Evolutionary conservation across 1,140 invertebrate genomes (phyloP), one percentile per base, ranked within the genome.

Genomic region (Andricus grossulariae): DNA sequence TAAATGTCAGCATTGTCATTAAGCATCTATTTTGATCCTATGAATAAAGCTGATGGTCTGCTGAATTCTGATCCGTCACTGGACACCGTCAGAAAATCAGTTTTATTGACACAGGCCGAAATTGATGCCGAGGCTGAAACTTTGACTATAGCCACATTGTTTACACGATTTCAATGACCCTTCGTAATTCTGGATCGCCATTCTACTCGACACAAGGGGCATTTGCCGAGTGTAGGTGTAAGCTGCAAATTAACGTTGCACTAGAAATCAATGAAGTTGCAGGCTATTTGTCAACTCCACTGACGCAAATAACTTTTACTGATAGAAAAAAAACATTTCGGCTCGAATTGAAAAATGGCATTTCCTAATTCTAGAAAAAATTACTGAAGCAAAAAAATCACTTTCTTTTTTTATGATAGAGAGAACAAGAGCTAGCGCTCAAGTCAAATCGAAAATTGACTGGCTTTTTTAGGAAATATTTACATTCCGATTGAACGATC

Each of bases 141-240:
- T 66, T 4, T 66, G 16, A 32, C 57, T 66, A 32, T 60, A 25
- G 57, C n/a, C 60, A 39, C 25, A 25, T 15, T 66, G 60, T 66
- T 66, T 66, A 66, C 60, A 66, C 25, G 60, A 66, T 66, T 66
- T 66, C 60, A 66, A 66, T 66, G 60, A 66, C 60, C 57, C 57
- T 66, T 66, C 60, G 25, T 54, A 54, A 54, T 54, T 54, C 60
- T 32, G 25, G n/a, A 66, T 66, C n/a, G 18, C 52, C n/a, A 45
- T 39, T 66, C 60, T 66, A 66, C 25, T 66, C 39, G 60, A 66
- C 60, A 25, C 25, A 32, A 66, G 60, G 57, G 60, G 18, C 39
- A 45, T 45, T 7, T 7, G 54, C 6, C 18, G 15, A 45, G 32
- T 66, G 32, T 16, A 21, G 60, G 15, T 66, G 60, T 66, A 66